These are phyloP conservation scores for Aphrocallistes beatrix DNA, from an alignment of 37 sponge, comb jelly and placozoan species.

Conservation along the genomic window DNA sequence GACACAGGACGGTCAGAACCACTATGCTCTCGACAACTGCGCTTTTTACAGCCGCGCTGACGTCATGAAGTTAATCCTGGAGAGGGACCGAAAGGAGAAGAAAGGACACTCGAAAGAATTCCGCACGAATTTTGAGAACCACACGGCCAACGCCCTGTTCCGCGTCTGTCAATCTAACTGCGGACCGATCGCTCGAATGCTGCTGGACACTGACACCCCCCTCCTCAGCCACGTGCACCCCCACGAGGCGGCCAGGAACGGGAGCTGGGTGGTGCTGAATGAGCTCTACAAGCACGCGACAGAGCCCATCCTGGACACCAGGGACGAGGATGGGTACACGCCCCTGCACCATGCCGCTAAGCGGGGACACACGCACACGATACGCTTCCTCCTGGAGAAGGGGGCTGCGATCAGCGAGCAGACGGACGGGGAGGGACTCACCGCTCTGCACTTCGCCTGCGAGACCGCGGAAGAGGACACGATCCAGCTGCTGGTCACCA, in stretches of 20 bases:
- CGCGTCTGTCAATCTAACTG: neutral
- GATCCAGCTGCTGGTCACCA: slow-evolving; percentile 12
- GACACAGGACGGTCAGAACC: neutral
- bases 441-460: neutral
- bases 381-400: slow-evolving; percentile 11
- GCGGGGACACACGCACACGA: neutral
- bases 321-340: slow-evolving; percentile 1
- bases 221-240: neutral
- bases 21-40: neutral
- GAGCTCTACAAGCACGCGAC: neutral
- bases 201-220: neutral
- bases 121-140: neutral
- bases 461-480: neutral
- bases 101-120: neutral
- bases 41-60: neutral
- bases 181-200: neutral
- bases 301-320: neutral
- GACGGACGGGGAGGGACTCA: neutral
- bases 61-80: neutral
- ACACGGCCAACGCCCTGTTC: neutral
- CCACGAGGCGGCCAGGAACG: neutral
- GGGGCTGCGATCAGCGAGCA: neutral
- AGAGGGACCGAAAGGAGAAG: neutral
- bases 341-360: neutral
- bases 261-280: neutral